Conservation (phyloP, 1,140 invertebrate species). For the Bombus confusus region DNA sequence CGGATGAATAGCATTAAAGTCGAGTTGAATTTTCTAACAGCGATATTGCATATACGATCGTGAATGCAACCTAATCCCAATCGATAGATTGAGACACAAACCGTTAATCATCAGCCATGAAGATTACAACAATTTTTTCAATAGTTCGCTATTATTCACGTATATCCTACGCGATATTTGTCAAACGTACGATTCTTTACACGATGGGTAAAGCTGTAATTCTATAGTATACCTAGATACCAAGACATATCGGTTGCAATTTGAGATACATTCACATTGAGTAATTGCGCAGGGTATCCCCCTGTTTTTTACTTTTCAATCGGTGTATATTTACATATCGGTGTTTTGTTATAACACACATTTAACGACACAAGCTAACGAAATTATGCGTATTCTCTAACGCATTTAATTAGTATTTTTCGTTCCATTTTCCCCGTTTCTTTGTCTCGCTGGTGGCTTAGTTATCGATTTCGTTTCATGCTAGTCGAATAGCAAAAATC, state of each 20-base stretch:
- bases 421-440: neutral
- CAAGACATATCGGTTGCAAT: constrained; percentile 28
- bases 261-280: constrained; percentile 36
- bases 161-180: neutral
- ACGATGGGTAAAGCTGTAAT: neutral
- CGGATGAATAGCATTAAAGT: neutral
- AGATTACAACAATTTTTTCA: neutral
- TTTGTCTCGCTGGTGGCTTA: no score
- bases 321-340: neutral
- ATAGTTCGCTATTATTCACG: neutral
- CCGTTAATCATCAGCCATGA: neutral
- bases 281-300: constrained; percentile 17
- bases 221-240: neutral
- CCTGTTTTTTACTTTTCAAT: neutral
- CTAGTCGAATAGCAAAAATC: neutral
- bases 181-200: neutral
- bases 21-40: neutral
- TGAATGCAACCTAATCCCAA: no score
- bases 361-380: neutral
- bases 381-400: neutral
- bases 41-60: neutral
- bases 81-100: neutral
- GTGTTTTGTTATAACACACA: neutral
- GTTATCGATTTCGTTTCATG: neutral
- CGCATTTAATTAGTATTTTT: neutral